Conservation (phyloP, 2,888 invertebrate species). For the Diplolepis rosae region DNA sequence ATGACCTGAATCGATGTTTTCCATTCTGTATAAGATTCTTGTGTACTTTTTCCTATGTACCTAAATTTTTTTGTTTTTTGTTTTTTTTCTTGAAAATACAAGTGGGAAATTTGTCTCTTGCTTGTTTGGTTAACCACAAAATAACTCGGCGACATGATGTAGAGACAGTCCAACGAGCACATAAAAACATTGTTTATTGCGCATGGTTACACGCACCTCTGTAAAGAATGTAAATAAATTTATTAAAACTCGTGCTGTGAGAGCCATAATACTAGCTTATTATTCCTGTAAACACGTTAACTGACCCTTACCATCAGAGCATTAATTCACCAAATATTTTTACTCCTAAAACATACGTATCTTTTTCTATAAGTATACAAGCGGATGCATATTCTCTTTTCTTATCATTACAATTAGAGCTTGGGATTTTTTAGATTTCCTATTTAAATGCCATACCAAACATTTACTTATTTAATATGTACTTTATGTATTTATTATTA, state of each 20-base stretch:
- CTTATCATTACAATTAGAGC: too few relatives aligned
- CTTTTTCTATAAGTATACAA: not conserved
- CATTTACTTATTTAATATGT: too few relatives aligned
- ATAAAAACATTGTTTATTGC: slow-evolving; percentile 25
- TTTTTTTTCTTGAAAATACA: not conserved
- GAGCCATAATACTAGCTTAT: slow-evolving; percentile 57
- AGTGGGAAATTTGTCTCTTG: slow-evolving; percentile 3
- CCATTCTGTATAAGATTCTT: not conserved
- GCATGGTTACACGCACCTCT: slow-evolving; percentile 29
- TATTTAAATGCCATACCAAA: too few relatives aligned
- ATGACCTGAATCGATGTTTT: not conserved
- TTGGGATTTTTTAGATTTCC: too few relatives aligned
- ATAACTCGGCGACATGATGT: not conserved
- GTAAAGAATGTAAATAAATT: slow-evolving; percentile 55
- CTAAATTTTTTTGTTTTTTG: not conserved
- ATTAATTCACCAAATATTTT: slow-evolving; percentile 38
- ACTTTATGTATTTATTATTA: too few relatives aligned
- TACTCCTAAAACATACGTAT: not conserved
- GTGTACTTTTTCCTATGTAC: not conserved
- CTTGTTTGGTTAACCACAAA: not conserved
- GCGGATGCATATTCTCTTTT: too few relatives aligned
- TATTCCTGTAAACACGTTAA: slow-evolving; percentile 64
- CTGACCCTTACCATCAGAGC: slow-evolving; percentile 45
- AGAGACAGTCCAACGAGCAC: slow-evolving; percentile 30
- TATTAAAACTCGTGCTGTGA: slow-evolving; percentile 55